Conservation (phyloP, 2,797 vertebrate genomes). For the Pseudomugil gertrudae region DNA sequence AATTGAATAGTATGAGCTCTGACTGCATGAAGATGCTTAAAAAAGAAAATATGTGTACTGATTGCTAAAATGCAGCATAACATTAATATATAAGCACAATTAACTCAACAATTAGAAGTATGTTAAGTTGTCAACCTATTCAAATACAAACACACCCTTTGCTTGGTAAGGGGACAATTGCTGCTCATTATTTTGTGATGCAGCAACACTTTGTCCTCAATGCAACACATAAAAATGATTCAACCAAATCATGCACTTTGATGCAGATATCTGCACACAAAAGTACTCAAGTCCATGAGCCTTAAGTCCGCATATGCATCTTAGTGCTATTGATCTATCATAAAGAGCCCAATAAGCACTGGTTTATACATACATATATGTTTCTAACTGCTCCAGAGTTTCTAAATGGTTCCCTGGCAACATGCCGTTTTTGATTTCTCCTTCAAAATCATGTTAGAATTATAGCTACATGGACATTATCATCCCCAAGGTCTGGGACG, state of each 20-base stretch:
- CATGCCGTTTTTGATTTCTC: conserved; percentile 43
- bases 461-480: conserved; percentile 67
- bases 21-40: background rate
- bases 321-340: conserved; percentile 53
- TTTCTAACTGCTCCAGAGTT: conserved; percentile 39
- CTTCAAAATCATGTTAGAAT: conserved; percentile 65
- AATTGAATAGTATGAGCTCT: no score
- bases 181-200: conserved; percentile 38
- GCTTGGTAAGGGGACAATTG: conserved; percentile 27
- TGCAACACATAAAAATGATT: conserved; percentile 17
- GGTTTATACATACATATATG: conserved; percentile 28
- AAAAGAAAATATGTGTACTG: background rate
- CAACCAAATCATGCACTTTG: background rate
- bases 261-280: conserved; percentile 1
- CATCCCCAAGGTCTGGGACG: conserved; percentile 63
- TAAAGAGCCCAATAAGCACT: conserved; percentile 48
- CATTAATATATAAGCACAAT: background rate
- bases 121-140: background rate
- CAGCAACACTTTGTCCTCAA: conserved; percentile 26
- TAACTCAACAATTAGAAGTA: background rate
- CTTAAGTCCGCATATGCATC: conserved; percentile 31
- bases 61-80: background rate
- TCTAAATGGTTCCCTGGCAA: conserved; percentile 37
- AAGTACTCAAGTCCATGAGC: background rate
- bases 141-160: conserved; percentile 2